A percentile compares a stretch with the other conserved stretches of the same genome.
These are phyloP conservation scores for Lamproptera curius DNA, from an alignment of 2,888 invertebrate species.

Conservation along the genomic window DNA sequence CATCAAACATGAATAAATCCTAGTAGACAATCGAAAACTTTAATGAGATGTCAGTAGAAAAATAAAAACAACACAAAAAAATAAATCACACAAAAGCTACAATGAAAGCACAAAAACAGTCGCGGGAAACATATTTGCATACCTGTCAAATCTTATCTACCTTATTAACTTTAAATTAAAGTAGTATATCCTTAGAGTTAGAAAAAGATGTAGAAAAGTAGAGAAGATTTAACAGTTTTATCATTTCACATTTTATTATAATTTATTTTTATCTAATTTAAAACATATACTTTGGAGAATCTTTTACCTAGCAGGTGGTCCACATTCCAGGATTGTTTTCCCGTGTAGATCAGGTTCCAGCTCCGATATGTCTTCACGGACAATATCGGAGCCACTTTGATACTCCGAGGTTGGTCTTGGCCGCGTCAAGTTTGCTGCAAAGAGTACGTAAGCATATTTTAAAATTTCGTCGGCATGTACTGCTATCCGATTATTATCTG, in stretches of 20 bases:
- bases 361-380: conserved; percentile 79
- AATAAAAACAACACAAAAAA: conserved; percentile 22
- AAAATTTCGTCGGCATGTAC: too few relatives aligned
- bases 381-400: conserved; percentile 73
- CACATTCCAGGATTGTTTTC: conserved; percentile 73
- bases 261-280: not conserved
- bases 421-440: conserved; percentile 59
- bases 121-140: not conserved
- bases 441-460: too few relatives aligned
- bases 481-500: too few relatives aligned
- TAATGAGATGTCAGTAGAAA: conserved; percentile 18
- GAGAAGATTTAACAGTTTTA: conserved; percentile 4
- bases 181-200: too few relatives aligned
- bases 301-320: conserved; percentile 82
- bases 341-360: conserved; percentile 70
- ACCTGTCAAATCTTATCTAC: conserved; percentile 1
- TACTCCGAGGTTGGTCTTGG: conserved; percentile 68
- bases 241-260: not conserved
- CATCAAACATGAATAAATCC: not conserved
- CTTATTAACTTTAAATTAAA: not conserved
- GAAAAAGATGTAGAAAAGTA: not conserved
- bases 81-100: conserved; percentile 57
- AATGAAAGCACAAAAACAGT: conserved; percentile 61
- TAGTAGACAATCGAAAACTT: conserved; percentile 13
- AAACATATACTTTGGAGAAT: conserved; percentile 22